phyloP scores from a whole-genome alignment of 2,797 vertebrate species.

The Ciconia nigra region DNA sequence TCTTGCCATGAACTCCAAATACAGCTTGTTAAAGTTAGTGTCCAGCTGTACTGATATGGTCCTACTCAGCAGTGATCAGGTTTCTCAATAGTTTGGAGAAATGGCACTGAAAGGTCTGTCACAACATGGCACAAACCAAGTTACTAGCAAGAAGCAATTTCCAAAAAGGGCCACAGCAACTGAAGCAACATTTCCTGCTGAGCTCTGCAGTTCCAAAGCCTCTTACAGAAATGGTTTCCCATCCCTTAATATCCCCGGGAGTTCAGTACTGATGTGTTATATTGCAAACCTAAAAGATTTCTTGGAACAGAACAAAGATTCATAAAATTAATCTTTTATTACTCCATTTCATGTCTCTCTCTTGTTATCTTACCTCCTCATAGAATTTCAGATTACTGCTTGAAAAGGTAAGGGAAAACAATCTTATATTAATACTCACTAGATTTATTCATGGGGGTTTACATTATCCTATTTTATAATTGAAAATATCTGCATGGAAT shows the following conservation, averaged over 20 bases:
- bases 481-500: conserved; percentile 2
- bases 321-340: background rate
- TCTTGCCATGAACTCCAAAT: background rate
- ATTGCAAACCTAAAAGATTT: background rate
- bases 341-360: background rate
- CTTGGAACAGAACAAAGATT: background rate
- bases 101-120: background rate
- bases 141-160: background rate
- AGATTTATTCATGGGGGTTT: background rate
- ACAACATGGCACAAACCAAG: background rate
- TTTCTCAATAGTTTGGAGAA: background rate
- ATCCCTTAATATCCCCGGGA: background rate
- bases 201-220: background rate
- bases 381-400: background rate
- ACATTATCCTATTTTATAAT: background rate
- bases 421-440: background rate
- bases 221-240: background rate
- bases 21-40: background rate
- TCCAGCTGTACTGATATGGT: background rate
- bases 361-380: background rate
- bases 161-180: background rate
- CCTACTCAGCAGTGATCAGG: background rate
- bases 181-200: background rate
- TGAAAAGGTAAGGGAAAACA: conserved; percentile 3
- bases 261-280: background rate